Conservation (phyloP, 2,797 vertebrate species). For the Tragelaphus oryx region DNA sequence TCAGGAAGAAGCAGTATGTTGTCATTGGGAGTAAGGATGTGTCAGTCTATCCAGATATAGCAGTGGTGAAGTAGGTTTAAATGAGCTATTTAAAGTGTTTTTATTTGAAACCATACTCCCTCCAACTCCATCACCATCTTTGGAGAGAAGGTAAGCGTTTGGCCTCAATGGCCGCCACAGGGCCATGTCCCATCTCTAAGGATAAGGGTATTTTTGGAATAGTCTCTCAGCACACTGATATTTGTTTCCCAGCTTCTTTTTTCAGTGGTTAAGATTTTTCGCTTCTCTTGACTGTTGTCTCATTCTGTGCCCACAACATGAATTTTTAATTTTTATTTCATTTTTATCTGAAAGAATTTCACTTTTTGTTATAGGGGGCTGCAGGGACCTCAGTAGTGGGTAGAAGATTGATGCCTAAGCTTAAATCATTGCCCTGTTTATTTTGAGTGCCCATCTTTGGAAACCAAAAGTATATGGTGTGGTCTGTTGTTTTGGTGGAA, state of each 20-base stretch:
- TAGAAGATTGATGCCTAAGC: background rate
- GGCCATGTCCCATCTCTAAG: background rate
- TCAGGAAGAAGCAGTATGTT: background rate
- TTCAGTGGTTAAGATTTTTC: background rate
- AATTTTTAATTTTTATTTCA: conserved; percentile 3
- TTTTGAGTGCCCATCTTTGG: background rate
- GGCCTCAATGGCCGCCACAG: background rate
- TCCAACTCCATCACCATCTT: background rate
- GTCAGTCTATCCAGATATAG: background rate
- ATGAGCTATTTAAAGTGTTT: background rate
- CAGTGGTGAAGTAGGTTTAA: background rate
- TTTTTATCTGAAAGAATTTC: background rate
- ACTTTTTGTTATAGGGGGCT: background rate
- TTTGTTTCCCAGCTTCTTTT: conserved; percentile 11
- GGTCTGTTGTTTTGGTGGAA: conserved; percentile 18
- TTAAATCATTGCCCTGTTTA: background rate
- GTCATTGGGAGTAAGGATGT: background rate
- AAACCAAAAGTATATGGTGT: background rate
- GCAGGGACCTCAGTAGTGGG: background rate
- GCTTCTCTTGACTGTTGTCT: background rate
- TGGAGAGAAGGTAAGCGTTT: background rate
- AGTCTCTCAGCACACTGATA: background rate
- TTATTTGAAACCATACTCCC: background rate
- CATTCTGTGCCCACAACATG: background rate
- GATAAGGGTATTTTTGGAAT: background rate